Evolutionary conservation across 1,140 invertebrate species (phyloP).

Genomic region (Megathymus violae): DNA sequence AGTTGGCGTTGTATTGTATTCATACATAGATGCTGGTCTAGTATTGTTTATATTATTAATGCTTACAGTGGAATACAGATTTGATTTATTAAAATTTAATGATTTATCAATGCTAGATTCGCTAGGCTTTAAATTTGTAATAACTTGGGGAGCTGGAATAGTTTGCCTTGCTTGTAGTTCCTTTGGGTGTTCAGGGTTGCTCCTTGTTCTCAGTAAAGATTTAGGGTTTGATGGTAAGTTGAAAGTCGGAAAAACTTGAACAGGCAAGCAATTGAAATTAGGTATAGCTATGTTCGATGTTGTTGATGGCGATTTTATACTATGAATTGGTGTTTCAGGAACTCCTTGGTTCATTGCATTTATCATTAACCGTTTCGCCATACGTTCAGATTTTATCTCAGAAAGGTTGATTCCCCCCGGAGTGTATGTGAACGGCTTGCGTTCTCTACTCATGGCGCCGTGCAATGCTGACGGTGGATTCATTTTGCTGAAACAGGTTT

Average conservation of each 20-base stretch:
- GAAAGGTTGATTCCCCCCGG: slow-evolving; percentile 95
- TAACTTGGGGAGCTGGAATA: slow-evolving; percentile 33
- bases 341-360: slow-evolving; percentile 87
- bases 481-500: slow-evolving; percentile 73
- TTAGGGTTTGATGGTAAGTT: slow-evolving; percentile 79
- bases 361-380: slow-evolving; percentile 91
- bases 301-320: slow-evolving; percentile 61
- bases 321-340: slow-evolving; percentile 68
- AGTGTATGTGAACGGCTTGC: slow-evolving; percentile 97
- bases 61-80: slow-evolving; percentile 36
- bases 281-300: slow-evolving; percentile 63
- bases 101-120: slow-evolving; percentile 35
- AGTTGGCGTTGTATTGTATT: slow-evolving; percentile 42
- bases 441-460: slow-evolving; percentile 92
- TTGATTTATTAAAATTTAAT: slow-evolving; percentile 37
- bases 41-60: slow-evolving; percentile 38
- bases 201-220: slow-evolving; percentile 72
- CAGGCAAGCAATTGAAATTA: slow-evolving; percentile 75
- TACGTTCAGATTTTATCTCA: slow-evolving; percentile 94
- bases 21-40: slow-evolving; percentile 50
- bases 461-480: slow-evolving; percentile 94
- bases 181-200: slow-evolving; percentile 59
- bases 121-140: slow-evolving; percentile 33
- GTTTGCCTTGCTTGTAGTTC: slow-evolving; percentile 34
- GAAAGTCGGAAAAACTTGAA: slow-evolving; percentile 80